Conservation (phyloP, 2,113 vertebrate genomes). For the Rhabdomys dilectus region DNA sequence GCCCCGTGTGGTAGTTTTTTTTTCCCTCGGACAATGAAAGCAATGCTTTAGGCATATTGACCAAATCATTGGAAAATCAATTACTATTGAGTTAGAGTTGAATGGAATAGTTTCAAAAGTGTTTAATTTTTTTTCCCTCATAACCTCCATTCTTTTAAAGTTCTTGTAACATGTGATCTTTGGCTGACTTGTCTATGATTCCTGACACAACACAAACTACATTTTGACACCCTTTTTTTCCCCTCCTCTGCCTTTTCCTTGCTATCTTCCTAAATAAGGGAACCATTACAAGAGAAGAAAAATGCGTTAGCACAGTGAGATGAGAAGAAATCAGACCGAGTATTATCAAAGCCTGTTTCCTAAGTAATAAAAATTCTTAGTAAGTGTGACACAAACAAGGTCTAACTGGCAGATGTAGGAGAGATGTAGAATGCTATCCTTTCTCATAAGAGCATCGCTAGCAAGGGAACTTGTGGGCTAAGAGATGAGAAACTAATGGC, state of each 20-base stretch:
- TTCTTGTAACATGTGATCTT: slow-evolving; percentile 45
- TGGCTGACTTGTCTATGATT: slow-evolving; percentile 45
- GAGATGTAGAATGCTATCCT: background rate
- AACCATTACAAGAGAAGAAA: slow-evolving; percentile 50
- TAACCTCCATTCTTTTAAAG: slow-evolving; percentile 48
- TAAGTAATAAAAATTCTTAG: slow-evolving; percentile 66
- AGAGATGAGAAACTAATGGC: background rate
- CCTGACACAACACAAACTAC: slow-evolving; percentile 44
- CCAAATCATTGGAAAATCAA: slow-evolving; percentile 71
- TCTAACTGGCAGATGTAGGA: background rate
- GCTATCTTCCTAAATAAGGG: slow-evolving; percentile 59
- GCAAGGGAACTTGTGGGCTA: slow-evolving; percentile 12
- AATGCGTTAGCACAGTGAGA: background rate
- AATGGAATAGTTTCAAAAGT: slow-evolving; percentile 62
- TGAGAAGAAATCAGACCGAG: background rate
- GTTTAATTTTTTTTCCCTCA: slow-evolving; percentile 36
- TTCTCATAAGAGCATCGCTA: slow-evolving; percentile 51
- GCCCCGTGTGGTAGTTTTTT: background rate
- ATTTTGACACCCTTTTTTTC: slow-evolving; percentile 13
- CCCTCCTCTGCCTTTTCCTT: background rate
- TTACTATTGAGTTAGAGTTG: slow-evolving; percentile 62
- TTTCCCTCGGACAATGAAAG: slow-evolving; percentile 39
- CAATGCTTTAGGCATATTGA: slow-evolving; percentile 46
- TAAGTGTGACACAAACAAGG: slow-evolving; percentile 42
- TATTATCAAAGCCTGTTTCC: slow-evolving; percentile 28